Percentiles rank a stretch among this genome's conserved stretches.
phyloP scores from a whole-genome alignment of 2,888 invertebrate genomes.

The Tiliacea aurago region DNA sequence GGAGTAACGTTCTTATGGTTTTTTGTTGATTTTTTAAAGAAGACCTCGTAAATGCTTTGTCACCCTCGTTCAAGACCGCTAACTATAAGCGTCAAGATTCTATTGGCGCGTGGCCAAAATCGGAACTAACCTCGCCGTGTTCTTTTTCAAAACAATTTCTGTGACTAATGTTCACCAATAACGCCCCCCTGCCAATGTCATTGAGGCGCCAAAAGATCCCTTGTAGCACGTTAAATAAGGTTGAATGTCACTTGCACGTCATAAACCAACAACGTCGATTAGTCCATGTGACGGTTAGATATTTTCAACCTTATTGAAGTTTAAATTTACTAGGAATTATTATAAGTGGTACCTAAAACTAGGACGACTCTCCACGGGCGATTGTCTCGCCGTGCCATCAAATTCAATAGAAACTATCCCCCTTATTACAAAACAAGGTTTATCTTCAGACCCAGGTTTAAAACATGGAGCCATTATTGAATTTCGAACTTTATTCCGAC shows the following conservation, averaged over 20 bases:
- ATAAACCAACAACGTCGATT: too few species aligned
- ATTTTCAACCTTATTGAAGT: neutral
- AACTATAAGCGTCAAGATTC: neutral
- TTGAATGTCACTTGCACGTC: too few species aligned
- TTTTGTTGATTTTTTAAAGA: neutral
- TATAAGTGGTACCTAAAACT: too few species aligned
- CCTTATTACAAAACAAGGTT: too few species aligned
- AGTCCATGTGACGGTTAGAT: too few species aligned
- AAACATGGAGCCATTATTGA: too few species aligned
- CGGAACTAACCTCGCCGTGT: neutral
- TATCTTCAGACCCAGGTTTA: too few species aligned
- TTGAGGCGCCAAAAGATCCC: neutral
- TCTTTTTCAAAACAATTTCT: neutral
- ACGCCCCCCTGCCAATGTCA: neutral
- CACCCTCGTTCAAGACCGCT: too few species aligned
- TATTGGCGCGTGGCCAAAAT: neutral
- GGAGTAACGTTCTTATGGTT: constrained; percentile 26
- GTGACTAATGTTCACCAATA: neutral
- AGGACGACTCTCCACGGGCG: too few species aligned
- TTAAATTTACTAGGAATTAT: neutral
- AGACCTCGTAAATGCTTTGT: neutral
- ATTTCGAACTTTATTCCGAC: too few species aligned
- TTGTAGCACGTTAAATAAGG: neutral
- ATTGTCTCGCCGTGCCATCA: too few species aligned
- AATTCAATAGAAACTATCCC: too few species aligned